Percentiles rank a stretch among this genome's conserved stretches.
phyloP scores from a whole-genome alignment of 1,140 invertebrate species.

The Teleopsis dalmanni region DNA sequence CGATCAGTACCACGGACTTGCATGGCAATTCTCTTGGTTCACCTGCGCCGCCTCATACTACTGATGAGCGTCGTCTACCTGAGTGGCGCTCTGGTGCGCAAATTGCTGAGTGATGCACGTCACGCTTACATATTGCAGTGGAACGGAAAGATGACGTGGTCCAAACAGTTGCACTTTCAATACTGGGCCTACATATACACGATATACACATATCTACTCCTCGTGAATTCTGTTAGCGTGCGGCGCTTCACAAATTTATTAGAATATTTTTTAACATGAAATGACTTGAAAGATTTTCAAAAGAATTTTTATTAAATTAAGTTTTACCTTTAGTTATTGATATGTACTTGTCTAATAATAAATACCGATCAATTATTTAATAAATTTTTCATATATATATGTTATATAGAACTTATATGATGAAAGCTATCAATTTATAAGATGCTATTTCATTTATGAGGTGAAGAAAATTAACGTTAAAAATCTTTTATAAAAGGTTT shows the following conservation, averaged over 20 bases:
- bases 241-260: constrained; percentile 31
- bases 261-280: constrained; percentile 24
- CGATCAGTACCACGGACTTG: not conserved
- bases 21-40: constrained; percentile 34
- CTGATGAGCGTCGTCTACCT: constrained; percentile 37
- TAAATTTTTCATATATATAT: too few relatives aligned
- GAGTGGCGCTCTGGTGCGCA: constrained; percentile 26
- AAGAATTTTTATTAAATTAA: too few relatives aligned
- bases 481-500: too few relatives aligned
- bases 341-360: too few relatives aligned
- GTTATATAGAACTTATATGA: too few relatives aligned
- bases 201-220: constrained; percentile 27
- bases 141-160: constrained; percentile 13
- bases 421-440: too few relatives aligned
- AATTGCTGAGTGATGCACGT: constrained; percentile 26
- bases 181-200: constrained; percentile 42
- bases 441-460: too few relatives aligned
- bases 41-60: constrained; percentile 35
- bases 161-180: constrained; percentile 35
- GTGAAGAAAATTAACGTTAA: too few relatives aligned
- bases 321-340: too few relatives aligned
- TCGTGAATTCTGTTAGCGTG: constrained; percentile 32
- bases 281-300: too few relatives aligned
- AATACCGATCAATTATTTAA: too few relatives aligned
- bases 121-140: constrained; percentile 24